Base-by-base conservation (phyloP, 2,113 vertebrate species). In the Siniperca knerii region DNA sequence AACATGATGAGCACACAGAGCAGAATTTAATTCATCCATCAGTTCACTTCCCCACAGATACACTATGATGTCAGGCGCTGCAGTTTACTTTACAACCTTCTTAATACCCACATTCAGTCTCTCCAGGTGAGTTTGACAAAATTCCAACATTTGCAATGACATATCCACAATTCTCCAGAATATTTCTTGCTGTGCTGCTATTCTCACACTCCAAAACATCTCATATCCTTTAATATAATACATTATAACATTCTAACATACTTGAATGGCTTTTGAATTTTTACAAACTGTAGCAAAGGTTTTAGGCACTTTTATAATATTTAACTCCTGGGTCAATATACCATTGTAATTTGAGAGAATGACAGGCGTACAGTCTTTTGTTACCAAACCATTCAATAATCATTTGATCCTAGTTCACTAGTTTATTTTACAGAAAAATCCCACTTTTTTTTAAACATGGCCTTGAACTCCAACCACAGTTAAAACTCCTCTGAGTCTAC, bases 1-100 rank as follows among this genome's bases (percentile, higher is more conserved):
- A 78, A 87, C 79, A 82, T 33, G 86, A 81, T 52, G 77, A 88
- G 73, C 73, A 84, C 84, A 85, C 70, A 80, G n/a, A 84, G 35
- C 76, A 83, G 8, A 80, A 29, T 61, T 75, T 54, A 60, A 79
- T 50, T 48, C 44, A 48, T 12, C 54, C 68, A n/a, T 58, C 67
- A 13, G 7, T 35, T 83, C 58, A 0, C 46, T 29, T 54, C 74
- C 67, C n/a, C 37, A 50, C 75, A 81, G 64, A 60, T 23, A 48
- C 40, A 68, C 67, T 20, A 18, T 10, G 23, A n/a, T 25, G 65
- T 48, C 58, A 2, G 52, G 68, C 4, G 64, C 73, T 54, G 25
- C 44, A 25, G 46, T 20, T 23, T 8, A 16, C 13, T 40, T 70
- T 18, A 44, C 20, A 55, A 65, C 65, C 77, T 75, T 60, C 77